phyloP scores from a whole-genome alignment of 2,113 vertebrate genomes.

The Centropristis striata region DNA sequence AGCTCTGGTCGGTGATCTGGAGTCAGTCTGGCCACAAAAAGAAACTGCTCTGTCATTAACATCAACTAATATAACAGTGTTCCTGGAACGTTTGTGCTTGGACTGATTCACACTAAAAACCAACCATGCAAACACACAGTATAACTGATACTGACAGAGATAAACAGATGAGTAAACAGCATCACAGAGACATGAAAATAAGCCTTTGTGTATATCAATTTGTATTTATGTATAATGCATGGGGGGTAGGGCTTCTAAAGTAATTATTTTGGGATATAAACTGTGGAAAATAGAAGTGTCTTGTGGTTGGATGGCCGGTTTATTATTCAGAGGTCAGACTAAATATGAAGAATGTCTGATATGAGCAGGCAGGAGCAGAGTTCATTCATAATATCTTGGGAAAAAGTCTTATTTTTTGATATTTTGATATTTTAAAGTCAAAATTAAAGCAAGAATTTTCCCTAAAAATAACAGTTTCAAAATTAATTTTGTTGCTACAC shows the following conservation, averaged over 20 bases:
- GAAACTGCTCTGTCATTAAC: slow-evolving; percentile 73
- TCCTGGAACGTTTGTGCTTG: slow-evolving; percentile 44
- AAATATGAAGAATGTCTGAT: slow-evolving; percentile 18
- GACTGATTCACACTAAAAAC: slow-evolving; percentile 51
- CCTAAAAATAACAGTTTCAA: too few relatives aligned
- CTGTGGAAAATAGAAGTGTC: slow-evolving; percentile 25
- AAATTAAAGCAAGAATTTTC: background rate
- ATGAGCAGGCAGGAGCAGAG: background rate
- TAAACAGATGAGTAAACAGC: slow-evolving; percentile 39
- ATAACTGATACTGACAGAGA: slow-evolving; percentile 27
- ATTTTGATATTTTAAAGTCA: background rate
- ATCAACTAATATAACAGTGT: slow-evolving; percentile 62
- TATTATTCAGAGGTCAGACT: slow-evolving; percentile 20
- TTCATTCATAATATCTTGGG: background rate
- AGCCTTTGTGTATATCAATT: background rate
- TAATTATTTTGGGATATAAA: slow-evolving; percentile 32
- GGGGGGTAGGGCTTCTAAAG: background rate
- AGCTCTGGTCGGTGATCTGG: slow-evolving; percentile 68
- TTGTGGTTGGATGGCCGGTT: slow-evolving; percentile 19
- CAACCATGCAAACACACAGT: slow-evolving; percentile 19
- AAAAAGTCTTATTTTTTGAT: background rate
- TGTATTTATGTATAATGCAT: slow-evolving; percentile 13
- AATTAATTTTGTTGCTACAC: too few relatives aligned
- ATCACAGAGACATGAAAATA: slow-evolving; percentile 7
- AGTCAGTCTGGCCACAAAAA: slow-evolving; percentile 73